phyloP scores from a whole-genome alignment of 2,888 invertebrate species.

The Mesochorus sp. region DNA sequence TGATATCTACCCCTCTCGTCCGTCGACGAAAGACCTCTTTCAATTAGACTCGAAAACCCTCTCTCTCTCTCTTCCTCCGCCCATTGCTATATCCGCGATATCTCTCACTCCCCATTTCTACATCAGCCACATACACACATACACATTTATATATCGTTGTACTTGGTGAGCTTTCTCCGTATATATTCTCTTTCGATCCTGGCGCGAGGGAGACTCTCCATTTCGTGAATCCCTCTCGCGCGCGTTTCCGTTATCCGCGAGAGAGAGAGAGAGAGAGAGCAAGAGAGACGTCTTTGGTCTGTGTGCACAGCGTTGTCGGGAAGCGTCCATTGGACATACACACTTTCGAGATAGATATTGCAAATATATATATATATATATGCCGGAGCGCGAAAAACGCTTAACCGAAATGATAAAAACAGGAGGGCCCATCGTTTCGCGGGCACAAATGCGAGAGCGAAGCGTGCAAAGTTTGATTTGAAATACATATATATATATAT shows the following conservation, averaged over 20 bases:
- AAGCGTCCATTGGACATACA: conserved; percentile 6
- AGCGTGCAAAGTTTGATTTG: conserved; percentile 17
- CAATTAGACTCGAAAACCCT: conserved; percentile 77
- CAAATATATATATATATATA: too few relatives aligned
- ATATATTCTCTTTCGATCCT: conserved; percentile 21
- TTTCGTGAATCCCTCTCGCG: conserved; percentile 15
- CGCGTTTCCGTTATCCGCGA: neutral
- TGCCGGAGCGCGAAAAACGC: neutral
- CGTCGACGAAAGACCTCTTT: conserved; percentile 76
- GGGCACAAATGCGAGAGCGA: neutral
- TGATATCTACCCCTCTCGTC: conserved; percentile 73
- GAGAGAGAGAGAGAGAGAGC: too few relatives aligned
- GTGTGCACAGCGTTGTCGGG: conserved; percentile 15
- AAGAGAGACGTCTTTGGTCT: conserved; percentile 17
- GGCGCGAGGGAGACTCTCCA: conserved; percentile 2
- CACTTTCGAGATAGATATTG: conserved; percentile 21
- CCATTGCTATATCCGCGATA: neutral
- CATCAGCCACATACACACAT: neutral
- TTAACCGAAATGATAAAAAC: too few relatives aligned
- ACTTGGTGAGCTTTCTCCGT: neutral
- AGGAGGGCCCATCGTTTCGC: neutral
- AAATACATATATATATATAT: neutral
- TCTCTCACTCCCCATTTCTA: neutral
- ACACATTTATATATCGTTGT: neutral
- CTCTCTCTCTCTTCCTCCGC: conserved; percentile 41